Evolutionary conservation across 2,113 vertebrate species (phyloP).

Genomic region (Petroica traversi): DNA sequence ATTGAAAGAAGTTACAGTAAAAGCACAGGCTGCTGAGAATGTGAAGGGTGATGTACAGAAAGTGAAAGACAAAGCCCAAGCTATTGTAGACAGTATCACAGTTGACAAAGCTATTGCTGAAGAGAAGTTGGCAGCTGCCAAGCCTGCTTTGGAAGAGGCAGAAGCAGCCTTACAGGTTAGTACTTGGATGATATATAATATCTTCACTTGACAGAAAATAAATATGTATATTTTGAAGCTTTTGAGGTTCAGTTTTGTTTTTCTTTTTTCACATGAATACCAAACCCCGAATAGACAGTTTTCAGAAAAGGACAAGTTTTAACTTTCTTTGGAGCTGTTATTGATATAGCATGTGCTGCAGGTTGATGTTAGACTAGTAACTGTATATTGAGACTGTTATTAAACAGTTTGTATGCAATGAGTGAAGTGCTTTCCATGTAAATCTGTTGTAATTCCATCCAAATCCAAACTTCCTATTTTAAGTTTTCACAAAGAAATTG

Average conservation of each 20-base stretch:
- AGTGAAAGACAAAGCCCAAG: slow-evolving; percentile 95
- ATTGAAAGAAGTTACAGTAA: slow-evolving; percentile 92
- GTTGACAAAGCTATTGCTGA: slow-evolving; percentile 90
- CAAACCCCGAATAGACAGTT: background rate
- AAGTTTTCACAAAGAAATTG: background rate
- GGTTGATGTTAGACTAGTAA: background rate
- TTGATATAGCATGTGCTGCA: background rate
- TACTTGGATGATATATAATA: background rate
- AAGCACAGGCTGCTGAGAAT: slow-evolving; percentile 91
- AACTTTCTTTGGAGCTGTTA: background rate
- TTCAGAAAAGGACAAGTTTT: background rate
- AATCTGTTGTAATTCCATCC: background rate
- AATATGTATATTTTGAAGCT: rapidly evolving
- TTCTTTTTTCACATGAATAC: background rate
- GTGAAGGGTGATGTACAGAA: slow-evolving; percentile 95
- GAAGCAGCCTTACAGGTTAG: slow-evolving; percentile 88
- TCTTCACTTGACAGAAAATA: background rate
- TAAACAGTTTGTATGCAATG: background rate
- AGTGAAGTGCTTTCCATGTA: background rate
- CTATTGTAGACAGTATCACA: slow-evolving; percentile 91
- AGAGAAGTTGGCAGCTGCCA: slow-evolving; percentile 88
- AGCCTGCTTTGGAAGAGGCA: slow-evolving; percentile 90
- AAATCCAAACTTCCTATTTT: background rate
- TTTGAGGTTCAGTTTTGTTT: background rate
- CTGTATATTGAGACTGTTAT: background rate